Evolutionary conservation across 2,888 invertebrate species (phyloP).

Genomic region (Cerceris ruficornis): DNA sequence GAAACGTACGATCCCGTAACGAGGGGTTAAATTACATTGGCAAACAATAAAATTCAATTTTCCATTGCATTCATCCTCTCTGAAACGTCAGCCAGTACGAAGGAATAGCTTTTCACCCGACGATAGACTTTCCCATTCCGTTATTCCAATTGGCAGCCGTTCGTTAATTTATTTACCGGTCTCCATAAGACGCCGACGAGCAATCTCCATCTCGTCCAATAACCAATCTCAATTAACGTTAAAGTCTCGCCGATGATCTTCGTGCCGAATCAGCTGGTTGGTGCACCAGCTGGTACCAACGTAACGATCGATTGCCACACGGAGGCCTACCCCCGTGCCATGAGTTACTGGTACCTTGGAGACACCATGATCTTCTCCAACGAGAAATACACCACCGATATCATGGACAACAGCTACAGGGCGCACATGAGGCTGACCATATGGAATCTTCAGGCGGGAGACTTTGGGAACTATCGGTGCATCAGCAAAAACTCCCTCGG

Average conservation of each 20-base stretch:
- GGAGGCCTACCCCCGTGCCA: slow-evolving; percentile 95
- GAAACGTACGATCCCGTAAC: no score
- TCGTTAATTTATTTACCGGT: neutral
- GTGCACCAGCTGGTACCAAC: slow-evolving; percentile 94
- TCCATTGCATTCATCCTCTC: no score
- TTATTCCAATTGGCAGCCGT: neutral
- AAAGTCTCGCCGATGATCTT: slow-evolving; percentile 96
- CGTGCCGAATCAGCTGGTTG: slow-evolving; percentile 96
- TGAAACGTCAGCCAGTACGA: no score
- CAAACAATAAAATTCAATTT: no score
- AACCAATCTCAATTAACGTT: slow-evolving; percentile 31
- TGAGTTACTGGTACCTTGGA: slow-evolving; percentile 96
- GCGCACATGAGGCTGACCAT: slow-evolving; percentile 95
- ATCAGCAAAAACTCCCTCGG: slow-evolving; percentile 96
- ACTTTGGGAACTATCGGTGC: slow-evolving; percentile 96
- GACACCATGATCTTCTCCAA: slow-evolving; percentile 94
- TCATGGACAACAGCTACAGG: slow-evolving; percentile 93
- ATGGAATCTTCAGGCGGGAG: slow-evolving; percentile 90
- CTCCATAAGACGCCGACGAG: neutral
- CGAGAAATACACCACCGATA: slow-evolving; percentile 92
- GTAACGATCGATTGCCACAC: slow-evolving; percentile 96
- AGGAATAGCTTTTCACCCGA: no score
- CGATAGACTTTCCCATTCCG: neutral
- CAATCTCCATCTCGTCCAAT: neutral
- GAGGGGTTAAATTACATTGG: no score